Evolutionary conservation across 2,113 vertebrate species (phyloP), one percentile per base, ranked within the genome.

Genomic region (Oxyruncus cristatus): DNA sequence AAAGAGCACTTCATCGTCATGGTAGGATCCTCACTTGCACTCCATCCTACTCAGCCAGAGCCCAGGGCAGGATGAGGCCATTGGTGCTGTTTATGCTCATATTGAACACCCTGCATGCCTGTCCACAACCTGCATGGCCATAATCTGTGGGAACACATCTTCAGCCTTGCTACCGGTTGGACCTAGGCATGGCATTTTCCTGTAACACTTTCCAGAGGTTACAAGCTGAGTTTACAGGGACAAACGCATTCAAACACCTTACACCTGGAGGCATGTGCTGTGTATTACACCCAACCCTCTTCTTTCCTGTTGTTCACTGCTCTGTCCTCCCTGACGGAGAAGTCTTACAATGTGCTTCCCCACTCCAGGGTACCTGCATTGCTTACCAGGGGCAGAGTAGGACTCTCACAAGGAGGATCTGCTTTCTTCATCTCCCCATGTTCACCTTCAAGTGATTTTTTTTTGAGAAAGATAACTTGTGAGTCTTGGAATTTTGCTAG

Each of bases 231-330:
- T 10, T 47, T 55, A 68, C 53, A 61, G 42, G 30, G 24, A 30
- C 23, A 84, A 73, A 56, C 1, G 2, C 9, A 9, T 52, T 52
- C 27, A 56, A 44, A 23, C 22, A 44, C 61, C 26, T 78, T 30
- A 49, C 27, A 21, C 15, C 16, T 42, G 23, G 58, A 49, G n/a
- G 42, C 0, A 1, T 4, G 4, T 47, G 39, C 20, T 1, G 4
- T 6, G 0, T 13, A n/a, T 63, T 71, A 44, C 32, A 66, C 19
- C 19, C 7, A 13, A 32, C 26, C 13, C 59, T 71, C 14, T 66
- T 62, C 37, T 85, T 56, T 52, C 32, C 14, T 68, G 27, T 42
- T 70, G 68, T 12, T 30, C 28, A 14, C 41, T 46, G 20, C 21
- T 68, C 28, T 35, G 12, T 39, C 21, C 33, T n/a, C 37, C 24